A percentile compares a stretch with the other conserved stretches of the same genome.
phyloP scores from a whole-genome alignment of 1,140 invertebrate species.

The Papilio machaon region DNA sequence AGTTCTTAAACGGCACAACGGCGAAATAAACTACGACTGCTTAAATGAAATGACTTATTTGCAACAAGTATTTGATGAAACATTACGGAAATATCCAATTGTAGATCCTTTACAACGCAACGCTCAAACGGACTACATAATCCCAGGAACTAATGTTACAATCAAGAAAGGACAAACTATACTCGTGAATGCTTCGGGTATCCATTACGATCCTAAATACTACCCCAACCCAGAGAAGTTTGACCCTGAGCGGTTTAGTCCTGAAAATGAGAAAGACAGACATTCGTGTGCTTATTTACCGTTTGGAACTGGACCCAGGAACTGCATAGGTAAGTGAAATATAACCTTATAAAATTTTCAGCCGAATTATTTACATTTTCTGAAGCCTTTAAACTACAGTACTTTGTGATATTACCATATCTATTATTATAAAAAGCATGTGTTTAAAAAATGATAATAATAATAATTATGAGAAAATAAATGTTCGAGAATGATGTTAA shows the following conservation, averaged over 20 bases:
- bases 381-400: no score
- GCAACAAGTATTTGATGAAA: constrained; percentile 63
- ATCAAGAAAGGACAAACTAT: constrained; percentile 72
- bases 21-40: constrained; percentile 66
- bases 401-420: no score
- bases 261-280: constrained; percentile 68
- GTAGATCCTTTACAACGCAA: constrained; percentile 79
- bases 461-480: no score
- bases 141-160: constrained; percentile 75
- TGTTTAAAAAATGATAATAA: no score
- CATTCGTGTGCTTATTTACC: constrained; percentile 58
- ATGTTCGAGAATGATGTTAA: no score
- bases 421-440: no score
- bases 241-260: constrained; percentile 80
- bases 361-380: no score
- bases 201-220: constrained; percentile 53
- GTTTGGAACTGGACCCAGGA: constrained; percentile 77
- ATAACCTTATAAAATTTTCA: constrained; percentile 33
- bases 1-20: constrained; percentile 65
- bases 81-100: constrained; percentile 83
- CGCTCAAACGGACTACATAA: constrained; percentile 79
- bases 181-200: constrained; percentile 42
- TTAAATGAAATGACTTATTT: constrained; percentile 78
- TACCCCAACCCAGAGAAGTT: constrained; percentile 40
- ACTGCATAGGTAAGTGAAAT: constrained; percentile 79